Conservation (phyloP, 2,113 vertebrate species). For the Peromyscus californicus region DNA sequence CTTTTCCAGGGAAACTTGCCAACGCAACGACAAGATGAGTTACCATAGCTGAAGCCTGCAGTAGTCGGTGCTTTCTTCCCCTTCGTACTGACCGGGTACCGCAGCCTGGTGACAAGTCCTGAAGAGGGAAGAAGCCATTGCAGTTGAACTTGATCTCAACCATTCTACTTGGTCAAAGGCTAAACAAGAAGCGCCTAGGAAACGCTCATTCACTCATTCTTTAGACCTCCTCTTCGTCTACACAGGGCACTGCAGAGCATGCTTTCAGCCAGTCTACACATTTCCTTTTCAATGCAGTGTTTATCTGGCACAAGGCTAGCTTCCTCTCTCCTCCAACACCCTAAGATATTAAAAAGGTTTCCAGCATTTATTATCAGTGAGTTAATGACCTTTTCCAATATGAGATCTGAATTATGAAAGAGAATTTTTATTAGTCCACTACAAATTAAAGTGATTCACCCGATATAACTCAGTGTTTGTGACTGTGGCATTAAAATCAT, state of each 20-base stretch:
- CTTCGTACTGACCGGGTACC: slow-evolving; percentile 93
- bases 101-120: slow-evolving; percentile 95
- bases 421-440: neutral
- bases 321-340: slow-evolving; percentile 16
- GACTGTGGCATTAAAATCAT: neutral
- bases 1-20: neutral
- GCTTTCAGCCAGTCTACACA: neutral
- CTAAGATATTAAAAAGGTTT: slow-evolving; percentile 42
- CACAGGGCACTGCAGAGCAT: neutral
- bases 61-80: slow-evolving; percentile 92
- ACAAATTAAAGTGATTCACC: slow-evolving; percentile 47
- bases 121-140: slow-evolving; percentile 61
- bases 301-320: neutral
- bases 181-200: neutral
- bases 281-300: neutral
- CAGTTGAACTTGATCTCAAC: slow-evolving; percentile 30
- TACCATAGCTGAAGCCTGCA: slow-evolving; percentile 97
- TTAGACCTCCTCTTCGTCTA: neutral
- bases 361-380: slow-evolving; percentile 3
- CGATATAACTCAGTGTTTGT: neutral
- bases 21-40: neutral
- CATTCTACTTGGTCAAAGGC: neutral
- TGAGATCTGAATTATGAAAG: slow-evolving; percentile 13
- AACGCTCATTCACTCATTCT: neutral
- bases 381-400: slow-evolving; percentile 1